These are phyloP conservation scores for Bolinopsis microptera DNA, from an alignment of 37 sponge, comb jelly and placozoan species.

Conservation along the genomic window DNA sequence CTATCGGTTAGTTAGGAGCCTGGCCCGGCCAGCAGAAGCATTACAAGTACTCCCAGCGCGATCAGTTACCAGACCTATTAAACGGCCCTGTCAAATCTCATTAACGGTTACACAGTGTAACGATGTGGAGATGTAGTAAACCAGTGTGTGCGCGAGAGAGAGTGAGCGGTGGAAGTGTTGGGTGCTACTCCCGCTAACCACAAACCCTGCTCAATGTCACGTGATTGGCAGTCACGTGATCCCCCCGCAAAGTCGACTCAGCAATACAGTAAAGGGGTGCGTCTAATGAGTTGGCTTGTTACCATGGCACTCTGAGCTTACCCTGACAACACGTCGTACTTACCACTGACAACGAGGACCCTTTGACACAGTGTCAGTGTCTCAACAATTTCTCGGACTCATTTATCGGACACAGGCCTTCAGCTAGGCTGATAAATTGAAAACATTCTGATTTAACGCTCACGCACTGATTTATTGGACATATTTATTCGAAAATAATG, in stretches of 20 bases:
- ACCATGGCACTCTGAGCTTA: neutral
- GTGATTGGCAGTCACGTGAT: neutral
- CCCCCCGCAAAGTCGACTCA: neutral
- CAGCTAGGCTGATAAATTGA: too few species aligned
- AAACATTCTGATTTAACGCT: too few species aligned
- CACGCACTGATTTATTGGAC: too few species aligned
- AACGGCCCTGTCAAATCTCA: neutral
- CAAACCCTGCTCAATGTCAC: too few species aligned
- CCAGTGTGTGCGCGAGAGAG: neutral
- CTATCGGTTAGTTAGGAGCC: slow-evolving; percentile 40
- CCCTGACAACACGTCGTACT: neutral
- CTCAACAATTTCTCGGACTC: neutral
- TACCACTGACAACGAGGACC: neutral
- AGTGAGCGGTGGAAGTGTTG: too few species aligned
- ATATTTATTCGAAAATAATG: too few species aligned
- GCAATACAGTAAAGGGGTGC: neutral
- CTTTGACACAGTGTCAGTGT: neutral
- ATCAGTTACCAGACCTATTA: slow-evolving; percentile 23
- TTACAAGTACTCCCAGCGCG: slow-evolving; percentile 3
- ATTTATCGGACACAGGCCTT: neutral
- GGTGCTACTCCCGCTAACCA: neutral
- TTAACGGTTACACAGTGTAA: neutral
- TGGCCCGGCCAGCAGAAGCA: slow-evolving; percentile 13
- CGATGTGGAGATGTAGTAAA: neutral
- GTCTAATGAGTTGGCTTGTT: neutral